Percentiles rank a stretch among this genome's conserved stretches.
These are phyloP conservation scores for Thymelicus acteon DNA, from an alignment of 2,888 invertebrate species.

Conservation along the genomic window DNA sequence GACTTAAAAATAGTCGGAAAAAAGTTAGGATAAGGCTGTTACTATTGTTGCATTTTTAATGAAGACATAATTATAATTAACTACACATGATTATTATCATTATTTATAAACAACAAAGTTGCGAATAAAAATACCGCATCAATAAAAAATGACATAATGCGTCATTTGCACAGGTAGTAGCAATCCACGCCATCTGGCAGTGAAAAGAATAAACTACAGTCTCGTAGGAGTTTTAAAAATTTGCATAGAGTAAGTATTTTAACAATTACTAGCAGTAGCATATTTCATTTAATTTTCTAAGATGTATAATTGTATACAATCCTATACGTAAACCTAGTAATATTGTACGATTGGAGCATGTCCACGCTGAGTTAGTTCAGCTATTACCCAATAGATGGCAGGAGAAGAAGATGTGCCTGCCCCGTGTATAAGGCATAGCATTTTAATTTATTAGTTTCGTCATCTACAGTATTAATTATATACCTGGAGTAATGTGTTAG, in stretches of 20 bases:
- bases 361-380: constrained; percentile 27
- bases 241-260: neutral
- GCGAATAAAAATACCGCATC: constrained; percentile 7
- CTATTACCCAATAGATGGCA: constrained; percentile 46
- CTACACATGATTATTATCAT: too few species aligned
- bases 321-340: neutral
- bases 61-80: too few species aligned
- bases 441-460: too few species aligned
- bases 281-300: too few species aligned
- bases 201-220: constrained; percentile 21
- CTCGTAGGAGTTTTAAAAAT: neutral
- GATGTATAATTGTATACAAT: too few species aligned
- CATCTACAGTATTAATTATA: too few species aligned
- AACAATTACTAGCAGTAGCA: too few species aligned
- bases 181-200: constrained; percentile 61
- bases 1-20: too few species aligned
- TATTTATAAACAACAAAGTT: too few species aligned
- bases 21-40: too few species aligned
- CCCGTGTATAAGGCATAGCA: neutral
- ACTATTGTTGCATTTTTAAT: too few species aligned
- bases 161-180: constrained; percentile 38
- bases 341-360: neutral
- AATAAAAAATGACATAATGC: constrained; percentile 48
- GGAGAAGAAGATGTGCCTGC: constrained; percentile 3
- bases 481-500: too few species aligned